Evolutionary conservation across 2,888 invertebrate genomes (phyloP).

Genomic region (Lepidochrysops patricia): DNA sequence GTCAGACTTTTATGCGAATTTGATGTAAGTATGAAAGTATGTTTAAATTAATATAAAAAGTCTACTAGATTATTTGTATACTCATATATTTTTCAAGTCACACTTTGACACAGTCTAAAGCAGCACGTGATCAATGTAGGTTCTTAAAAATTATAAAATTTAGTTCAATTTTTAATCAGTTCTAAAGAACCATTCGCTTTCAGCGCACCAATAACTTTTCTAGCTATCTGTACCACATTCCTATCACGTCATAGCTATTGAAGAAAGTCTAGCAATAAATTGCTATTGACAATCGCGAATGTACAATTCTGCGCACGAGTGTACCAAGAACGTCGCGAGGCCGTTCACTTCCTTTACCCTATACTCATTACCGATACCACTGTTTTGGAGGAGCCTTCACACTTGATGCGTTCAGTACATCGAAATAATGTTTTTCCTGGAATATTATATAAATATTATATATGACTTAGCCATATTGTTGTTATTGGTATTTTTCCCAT

Average conservation of each 20-base stretch:
- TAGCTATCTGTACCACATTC: not conserved
- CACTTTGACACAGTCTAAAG: too few species aligned
- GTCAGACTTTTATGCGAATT: too few species aligned
- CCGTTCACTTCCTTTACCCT: constrained; percentile 46
- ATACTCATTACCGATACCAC: constrained; percentile 31
- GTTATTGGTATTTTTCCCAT: too few species aligned
- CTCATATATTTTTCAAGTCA: too few species aligned
- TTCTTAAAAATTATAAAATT: not conserved
- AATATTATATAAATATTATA: too few species aligned
- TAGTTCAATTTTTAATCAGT: not conserved
- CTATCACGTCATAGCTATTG: constrained; percentile 6
- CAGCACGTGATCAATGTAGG: not conserved
- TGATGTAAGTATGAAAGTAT: too few species aligned
- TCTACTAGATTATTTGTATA: too few species aligned
- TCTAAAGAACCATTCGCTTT: not conserved
- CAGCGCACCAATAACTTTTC: not conserved
- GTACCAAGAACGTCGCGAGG: constrained; percentile 55
- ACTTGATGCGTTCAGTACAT: not conserved
- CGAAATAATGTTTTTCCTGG: too few species aligned
- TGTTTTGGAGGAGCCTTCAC: not conserved
- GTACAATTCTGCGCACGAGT: constrained; percentile 49
- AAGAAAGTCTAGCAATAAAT: constrained; percentile 25
- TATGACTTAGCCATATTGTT: too few species aligned
- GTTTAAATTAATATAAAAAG: too few species aligned
- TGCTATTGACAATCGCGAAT: constrained; percentile 19